These are phyloP conservation scores for Drosophila lutescens DNA, from an alignment of 2,888 invertebrate genomes.

Conservation along the genomic window DNA sequence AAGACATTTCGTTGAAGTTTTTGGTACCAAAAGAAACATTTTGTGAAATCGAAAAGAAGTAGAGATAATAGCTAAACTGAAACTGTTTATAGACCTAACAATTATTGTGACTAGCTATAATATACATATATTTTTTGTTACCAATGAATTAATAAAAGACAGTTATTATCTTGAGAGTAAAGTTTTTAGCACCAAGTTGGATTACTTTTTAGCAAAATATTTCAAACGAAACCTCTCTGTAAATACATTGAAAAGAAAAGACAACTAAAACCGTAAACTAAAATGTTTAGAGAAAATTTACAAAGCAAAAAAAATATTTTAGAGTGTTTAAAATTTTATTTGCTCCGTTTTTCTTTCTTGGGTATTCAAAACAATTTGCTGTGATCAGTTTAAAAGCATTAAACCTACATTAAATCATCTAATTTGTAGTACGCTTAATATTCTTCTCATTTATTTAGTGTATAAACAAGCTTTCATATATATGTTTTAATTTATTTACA, in stretches of 20 bases:
- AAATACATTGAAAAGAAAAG: conserved; percentile 51
- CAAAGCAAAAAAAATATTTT: conserved; percentile 10
- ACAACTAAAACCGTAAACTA: conserved; percentile 12
- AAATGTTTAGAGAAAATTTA: conserved; percentile 38
- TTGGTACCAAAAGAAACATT: conserved; percentile 34
- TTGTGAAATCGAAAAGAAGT: conserved; percentile 40
- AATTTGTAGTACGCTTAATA: conserved; percentile 34
- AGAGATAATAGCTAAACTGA: conserved; percentile 20
- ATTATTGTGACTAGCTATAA: conserved; percentile 34
- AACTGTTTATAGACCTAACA: conserved; percentile 34
- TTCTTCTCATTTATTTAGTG: conserved; percentile 67
- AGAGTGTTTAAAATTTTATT: conserved; percentile 19
- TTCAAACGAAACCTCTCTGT: conserved; percentile 51
- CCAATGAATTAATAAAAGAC: conserved; percentile 13
- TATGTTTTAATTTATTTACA: conserved; percentile 57
- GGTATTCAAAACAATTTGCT: conserved; percentile 72
- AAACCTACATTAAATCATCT: conserved; percentile 37
- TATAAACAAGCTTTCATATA: conserved; percentile 41
- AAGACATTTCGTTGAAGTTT: conserved; percentile 52
- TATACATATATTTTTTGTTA: conserved; percentile 26
- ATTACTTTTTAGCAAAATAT: conserved; percentile 55
- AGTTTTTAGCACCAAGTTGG: conserved; percentile 23
- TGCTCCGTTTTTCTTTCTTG: conserved; percentile 46
- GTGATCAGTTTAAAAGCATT: conserved; percentile 71
- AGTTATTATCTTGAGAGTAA: conserved; percentile 22